A percentile compares a stretch with the other conserved stretches of the same genome.
Evolutionary conservation across 2,888 invertebrate species (phyloP).

Genomic region (Galeruca laticollis): DNA sequence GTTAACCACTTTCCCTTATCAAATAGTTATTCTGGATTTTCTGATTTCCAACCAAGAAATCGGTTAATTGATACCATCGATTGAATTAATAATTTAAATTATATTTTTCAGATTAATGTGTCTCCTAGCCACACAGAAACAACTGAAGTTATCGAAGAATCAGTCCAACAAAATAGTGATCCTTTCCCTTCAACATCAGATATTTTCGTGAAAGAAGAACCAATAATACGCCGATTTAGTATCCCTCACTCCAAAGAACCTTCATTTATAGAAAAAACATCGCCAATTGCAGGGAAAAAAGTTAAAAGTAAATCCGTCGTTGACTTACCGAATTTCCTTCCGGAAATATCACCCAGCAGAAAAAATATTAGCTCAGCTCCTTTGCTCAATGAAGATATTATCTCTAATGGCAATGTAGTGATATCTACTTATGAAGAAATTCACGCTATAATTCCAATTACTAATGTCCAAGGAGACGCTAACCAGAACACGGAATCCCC

Average conservation of each 20-base stretch:
- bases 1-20: too few species aligned
- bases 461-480: constrained; percentile 7
- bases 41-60: too few species aligned
- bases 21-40: too few species aligned
- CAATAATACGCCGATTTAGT: constrained; percentile 30
- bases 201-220: constrained; percentile 16
- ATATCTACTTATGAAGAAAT: constrained; percentile 44
- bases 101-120: constrained; percentile 22
- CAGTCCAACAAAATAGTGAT: background rate
- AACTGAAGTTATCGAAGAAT: constrained; percentile 27
- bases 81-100: background rate
- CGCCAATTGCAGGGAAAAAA: constrained; percentile 37
- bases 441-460: constrained; percentile 36
- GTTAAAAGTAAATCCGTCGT: constrained; percentile 61
- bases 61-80: background rate
- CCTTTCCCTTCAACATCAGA: constrained; percentile 5
- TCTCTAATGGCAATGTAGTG: constrained; percentile 32
- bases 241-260: constrained; percentile 37
- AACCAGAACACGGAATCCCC: constrained; percentile 29
- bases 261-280: constrained; percentile 30
- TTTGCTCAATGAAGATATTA: constrained; percentile 54
- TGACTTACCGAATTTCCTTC: constrained; percentile 57
- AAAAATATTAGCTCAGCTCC: constrained; percentile 64
- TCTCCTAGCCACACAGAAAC: constrained; percentile 43
- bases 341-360: constrained; percentile 55